phyloP scores from a whole-genome alignment of 1,140 invertebrate species.

The Temnothorax longispinosus region DNA sequence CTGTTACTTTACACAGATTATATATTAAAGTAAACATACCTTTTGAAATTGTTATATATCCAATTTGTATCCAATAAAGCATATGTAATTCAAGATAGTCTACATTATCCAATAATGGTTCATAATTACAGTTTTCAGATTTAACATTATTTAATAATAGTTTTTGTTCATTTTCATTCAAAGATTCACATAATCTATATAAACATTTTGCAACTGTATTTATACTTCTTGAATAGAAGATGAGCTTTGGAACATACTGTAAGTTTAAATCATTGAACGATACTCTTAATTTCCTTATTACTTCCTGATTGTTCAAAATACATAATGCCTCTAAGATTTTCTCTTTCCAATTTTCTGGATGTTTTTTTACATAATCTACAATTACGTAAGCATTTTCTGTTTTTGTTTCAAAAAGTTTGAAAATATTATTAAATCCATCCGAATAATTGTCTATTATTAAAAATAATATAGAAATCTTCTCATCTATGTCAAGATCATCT shows the following conservation, averaged over 20 bases:
- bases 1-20: background rate
- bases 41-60: conserved; percentile 67
- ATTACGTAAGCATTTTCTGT: conserved; percentile 42
- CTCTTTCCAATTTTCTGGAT: conserved; percentile 65
- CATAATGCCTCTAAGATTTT: conserved; percentile 73
- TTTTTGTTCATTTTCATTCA: conserved; percentile 39
- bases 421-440: conserved; percentile 39
- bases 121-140: conserved; percentile 49
- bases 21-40: conserved; percentile 53
- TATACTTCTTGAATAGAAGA: conserved; percentile 30
- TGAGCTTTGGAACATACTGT: conserved; percentile 40
- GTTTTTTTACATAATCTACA: conserved; percentile 53
- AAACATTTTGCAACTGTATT: conserved; percentile 67
- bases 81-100: conserved; percentile 74
- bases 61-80: conserved; percentile 72
- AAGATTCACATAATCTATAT: conserved; percentile 70
- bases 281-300: conserved; percentile 66
- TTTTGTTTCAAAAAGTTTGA: conserved; percentile 25
- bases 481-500: conserved; percentile 70
- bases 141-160: conserved; percentile 57
- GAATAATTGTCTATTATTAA: conserved; percentile 64
- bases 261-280: conserved; percentile 1
- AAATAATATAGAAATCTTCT: conserved; percentile 73
- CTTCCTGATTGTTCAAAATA: conserved; percentile 67
- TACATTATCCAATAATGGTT: conserved; percentile 25